phyloP scores from a whole-genome alignment of 2,797 vertebrate species.

The Girardinus metallicus region DNA sequence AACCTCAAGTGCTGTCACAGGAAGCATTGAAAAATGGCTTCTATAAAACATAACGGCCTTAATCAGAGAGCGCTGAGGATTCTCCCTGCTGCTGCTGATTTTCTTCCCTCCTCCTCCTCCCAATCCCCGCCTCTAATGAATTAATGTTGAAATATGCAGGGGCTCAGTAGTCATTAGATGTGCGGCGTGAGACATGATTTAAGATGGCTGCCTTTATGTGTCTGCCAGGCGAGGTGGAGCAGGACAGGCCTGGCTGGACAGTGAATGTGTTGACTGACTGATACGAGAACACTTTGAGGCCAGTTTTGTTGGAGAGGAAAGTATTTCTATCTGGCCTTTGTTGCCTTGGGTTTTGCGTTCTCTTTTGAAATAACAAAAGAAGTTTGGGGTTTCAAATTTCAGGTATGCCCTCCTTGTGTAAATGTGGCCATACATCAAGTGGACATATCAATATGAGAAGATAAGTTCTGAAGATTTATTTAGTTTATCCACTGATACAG shows the following conservation, averaged over 20 bases:
- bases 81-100: conserved; percentile 77
- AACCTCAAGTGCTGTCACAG: conserved; percentile 97
- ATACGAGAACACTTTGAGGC: conserved; percentile 50
- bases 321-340: conserved; percentile 16
- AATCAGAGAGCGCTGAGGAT: conserved; percentile 93
- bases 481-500: conserved; percentile 10
- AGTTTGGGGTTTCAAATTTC: conserved; percentile 2
- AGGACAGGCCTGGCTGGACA: conserved; percentile 65
- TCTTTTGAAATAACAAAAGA: conserved; percentile 11
- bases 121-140: conserved; percentile 94
- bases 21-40: conserved; percentile 96
- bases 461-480: conserved; percentile 37
- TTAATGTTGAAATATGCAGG: conserved; percentile 94
- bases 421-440: conserved; percentile 24
- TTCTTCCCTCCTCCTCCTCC: conserved; percentile 70
- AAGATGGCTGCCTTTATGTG: conserved; percentile 81
- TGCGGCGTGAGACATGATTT: conserved; percentile 86
- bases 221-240: conserved; percentile 72
- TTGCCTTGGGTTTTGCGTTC: conserved; percentile 14
- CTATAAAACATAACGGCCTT: conserved; percentile 99
- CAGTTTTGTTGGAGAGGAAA: conserved; percentile 21
- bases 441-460: conserved; percentile 17
- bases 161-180: conserved; percentile 96
- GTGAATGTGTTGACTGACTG: conserved; percentile 67
- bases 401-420: conserved; percentile 13